Evolutionary conservation across 2,888 invertebrate species (phyloP), one percentile per base, ranked within the genome.

Genomic region (Thysanoteuthis rhombus): DNA sequence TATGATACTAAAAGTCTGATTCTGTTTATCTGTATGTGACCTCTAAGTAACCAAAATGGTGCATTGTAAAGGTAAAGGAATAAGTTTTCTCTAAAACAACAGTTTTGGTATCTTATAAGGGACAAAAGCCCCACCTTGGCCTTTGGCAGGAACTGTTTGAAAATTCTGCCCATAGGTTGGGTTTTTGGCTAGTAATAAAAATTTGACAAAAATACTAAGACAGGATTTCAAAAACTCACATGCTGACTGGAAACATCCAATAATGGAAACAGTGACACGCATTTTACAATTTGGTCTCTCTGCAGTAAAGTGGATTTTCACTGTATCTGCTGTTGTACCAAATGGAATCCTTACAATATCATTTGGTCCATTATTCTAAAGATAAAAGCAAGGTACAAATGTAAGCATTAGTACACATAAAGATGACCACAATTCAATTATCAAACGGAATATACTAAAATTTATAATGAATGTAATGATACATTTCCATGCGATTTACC

Each of bases 291-390:
- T 92, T 6, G 92, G n/a, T 28, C n/a, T n/a, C 16, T n/a, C 92
- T 6, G 42, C 0, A 28, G 19, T 45, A 42, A 92, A 92, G 12
- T 92, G 42, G 45, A 92, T 92, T 42, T 92, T 92, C 4, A 92
- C 45, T 92, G 92, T 92, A 36, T 92, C 40, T 92, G 92, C 32
- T n/a, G 42, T 92, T 42, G 92, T 92, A 92, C 92, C 92, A 42
- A 92, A 92, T 92, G 92, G 92, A 92, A 92, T 92, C 6, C 6
- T 92, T n/a, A 32, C 92, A 40, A 92, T 42, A 42, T 39, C 92
- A 42, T 22, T 40, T 40, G 40, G 32, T 8, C 42, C 92, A 92
- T 92, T 92, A 92, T 92, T 92, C 92, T 92, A 40, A n/a, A 39
- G 19, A 45, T 25, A 32, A 4, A 42, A 45, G 2, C 0, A 39